These are phyloP conservation scores for Lucilia sericata DNA, from an alignment of 1,140 invertebrate genomes.

Conservation along the genomic window DNA sequence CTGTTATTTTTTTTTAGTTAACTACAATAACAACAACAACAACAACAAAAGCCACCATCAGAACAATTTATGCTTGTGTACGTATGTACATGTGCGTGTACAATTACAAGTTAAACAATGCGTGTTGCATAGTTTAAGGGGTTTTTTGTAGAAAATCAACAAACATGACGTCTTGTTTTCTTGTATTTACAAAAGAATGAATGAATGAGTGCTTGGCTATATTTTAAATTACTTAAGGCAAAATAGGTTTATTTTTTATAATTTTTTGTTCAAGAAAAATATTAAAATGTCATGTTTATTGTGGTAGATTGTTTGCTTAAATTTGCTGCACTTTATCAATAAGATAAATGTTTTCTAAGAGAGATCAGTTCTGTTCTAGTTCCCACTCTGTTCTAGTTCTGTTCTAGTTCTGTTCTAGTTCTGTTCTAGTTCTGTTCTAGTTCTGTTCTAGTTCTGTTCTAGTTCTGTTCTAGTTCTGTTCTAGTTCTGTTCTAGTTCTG, in stretches of 20 bases:
- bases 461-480: too few species aligned
- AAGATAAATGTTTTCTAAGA: too few species aligned
- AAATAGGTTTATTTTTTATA: background rate
- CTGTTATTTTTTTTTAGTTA: background rate
- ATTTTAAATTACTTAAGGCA: background rate
- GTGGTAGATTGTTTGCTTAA: too few species aligned
- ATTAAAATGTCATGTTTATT: too few species aligned
- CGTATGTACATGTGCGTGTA: background rate
- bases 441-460: too few species aligned
- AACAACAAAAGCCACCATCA: background rate
- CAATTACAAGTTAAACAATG: background rate
- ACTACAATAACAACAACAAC: background rate
- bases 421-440: too few species aligned
- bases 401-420: too few species aligned
- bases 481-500: too few species aligned
- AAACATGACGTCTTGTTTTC: background rate
- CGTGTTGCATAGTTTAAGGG: background rate
- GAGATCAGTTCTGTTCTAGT: too few species aligned
- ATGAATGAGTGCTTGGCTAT: background rate
- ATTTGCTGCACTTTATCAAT: too few species aligned
- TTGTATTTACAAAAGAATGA: background rate
- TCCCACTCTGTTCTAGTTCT: too few species aligned
- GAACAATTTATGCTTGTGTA: background rate
- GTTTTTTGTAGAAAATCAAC: background rate
- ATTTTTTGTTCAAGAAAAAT: too few species aligned